Evolutionary conservation across 1,140 invertebrate genomes (phyloP).

Genomic region (Lutraria rhynchaena): DNA sequence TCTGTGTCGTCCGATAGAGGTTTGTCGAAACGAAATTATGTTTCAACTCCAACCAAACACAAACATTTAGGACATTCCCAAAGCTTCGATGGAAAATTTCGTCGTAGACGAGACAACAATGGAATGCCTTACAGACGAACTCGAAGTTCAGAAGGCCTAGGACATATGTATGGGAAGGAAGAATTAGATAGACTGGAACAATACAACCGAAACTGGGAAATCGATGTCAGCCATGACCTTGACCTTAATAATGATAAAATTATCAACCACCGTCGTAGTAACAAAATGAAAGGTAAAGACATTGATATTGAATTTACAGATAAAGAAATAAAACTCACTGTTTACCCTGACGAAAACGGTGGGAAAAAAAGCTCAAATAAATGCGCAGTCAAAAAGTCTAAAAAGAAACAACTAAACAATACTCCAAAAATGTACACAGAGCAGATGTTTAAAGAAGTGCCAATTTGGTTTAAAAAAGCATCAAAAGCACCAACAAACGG

Average conservation of each 20-base stretch:
- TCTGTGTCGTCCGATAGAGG: too few relatives aligned
- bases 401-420: conserved; percentile 2
- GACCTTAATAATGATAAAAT: background rate
- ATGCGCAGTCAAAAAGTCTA: conserved; percentile 4
- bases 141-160: background rate
- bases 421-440: conserved; percentile 28
- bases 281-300: conserved; percentile 53
- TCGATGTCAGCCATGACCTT: background rate
- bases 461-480: conserved; percentile 42
- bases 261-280: background rate
- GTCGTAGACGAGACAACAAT: background rate
- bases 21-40: too few relatives aligned
- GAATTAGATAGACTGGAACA: conserved; percentile 23
- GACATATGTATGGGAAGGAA: background rate
- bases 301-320: conserved; percentile 41
- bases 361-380: background rate
- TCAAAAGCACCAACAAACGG: background rate
- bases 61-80: background rate
- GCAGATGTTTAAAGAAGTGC: conserved; percentile 45
- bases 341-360: conserved; percentile 5
- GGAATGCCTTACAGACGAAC: background rate
- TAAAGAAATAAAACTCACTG: conserved; percentile 34
- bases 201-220: conserved; percentile 50
- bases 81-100: conserved; percentile 13
- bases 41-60: too few relatives aligned